phyloP scores from a whole-genome alignment of 2,113 vertebrate genomes.

The Ptilonorhynchus violaceus region DNA sequence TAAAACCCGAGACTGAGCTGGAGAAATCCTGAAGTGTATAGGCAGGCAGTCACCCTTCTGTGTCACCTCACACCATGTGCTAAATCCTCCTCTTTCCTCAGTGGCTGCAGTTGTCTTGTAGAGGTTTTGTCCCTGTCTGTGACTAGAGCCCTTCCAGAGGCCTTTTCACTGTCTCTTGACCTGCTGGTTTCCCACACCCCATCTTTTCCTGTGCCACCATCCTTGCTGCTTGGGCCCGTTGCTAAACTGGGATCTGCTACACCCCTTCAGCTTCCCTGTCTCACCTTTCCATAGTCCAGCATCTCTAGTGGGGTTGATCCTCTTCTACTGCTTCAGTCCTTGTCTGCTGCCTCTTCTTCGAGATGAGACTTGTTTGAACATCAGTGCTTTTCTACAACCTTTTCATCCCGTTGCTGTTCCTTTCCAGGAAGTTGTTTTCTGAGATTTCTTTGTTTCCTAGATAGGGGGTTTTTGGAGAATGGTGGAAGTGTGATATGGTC shows the following conservation, averaged over 20 bases:
- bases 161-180: neutral
- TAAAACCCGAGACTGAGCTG: neutral
- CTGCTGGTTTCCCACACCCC: neutral
- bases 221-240: neutral
- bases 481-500: neutral
- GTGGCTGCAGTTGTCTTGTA: neutral
- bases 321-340: neutral
- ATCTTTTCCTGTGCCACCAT: neutral
- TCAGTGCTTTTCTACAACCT: neutral
- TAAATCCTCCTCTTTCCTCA: neutral
- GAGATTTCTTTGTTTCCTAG: neutral
- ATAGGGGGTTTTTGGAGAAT: neutral
- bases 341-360: neutral
- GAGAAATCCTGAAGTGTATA: neutral
- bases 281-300: neutral
- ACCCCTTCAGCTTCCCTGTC: neutral
- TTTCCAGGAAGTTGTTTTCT: neutral
- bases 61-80: neutral
- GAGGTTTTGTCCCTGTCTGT: neutral
- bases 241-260: neutral
- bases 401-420: neutral
- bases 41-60: neutral
- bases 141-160: neutral
- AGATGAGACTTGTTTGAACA: neutral
- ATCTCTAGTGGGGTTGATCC: neutral